Conservation (phyloP, 2,888 invertebrate genomes). For the Agonopterix arenella region DNA sequence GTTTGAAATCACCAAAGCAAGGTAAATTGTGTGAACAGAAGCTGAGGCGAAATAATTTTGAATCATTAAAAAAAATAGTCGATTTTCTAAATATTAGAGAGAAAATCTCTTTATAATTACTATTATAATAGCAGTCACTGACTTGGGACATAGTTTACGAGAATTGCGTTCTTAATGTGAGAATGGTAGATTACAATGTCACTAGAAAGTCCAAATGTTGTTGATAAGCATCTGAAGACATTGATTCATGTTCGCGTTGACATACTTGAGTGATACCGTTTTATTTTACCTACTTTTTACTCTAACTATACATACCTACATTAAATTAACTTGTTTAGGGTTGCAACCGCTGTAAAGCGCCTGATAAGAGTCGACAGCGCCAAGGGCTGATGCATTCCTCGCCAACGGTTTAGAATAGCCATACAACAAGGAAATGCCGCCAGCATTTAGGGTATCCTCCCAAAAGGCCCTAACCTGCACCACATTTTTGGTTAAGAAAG, state of each 20-base stretch:
- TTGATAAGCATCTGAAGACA: constrained; percentile 3
- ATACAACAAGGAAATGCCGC: no score
- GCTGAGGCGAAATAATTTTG: constrained; percentile 1
- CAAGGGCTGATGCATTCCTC: no score
- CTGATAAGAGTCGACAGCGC: no score
- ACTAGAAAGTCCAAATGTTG: constrained; percentile 8
- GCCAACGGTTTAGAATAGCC: no score
- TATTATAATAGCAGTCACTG: constrained; percentile 3
- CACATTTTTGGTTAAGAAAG: no score
- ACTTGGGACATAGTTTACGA: constrained; percentile 1
- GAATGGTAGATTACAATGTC: constrained; percentile 6
- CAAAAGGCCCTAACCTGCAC: no score
- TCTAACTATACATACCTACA: no score
- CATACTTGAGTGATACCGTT: background rate
- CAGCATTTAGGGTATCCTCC: no score
- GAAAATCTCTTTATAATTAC: constrained; percentile 13
- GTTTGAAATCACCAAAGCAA: constrained; percentile 7
- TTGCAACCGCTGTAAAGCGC: no score
- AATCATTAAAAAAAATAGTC: constrained; percentile 7
- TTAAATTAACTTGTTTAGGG: no score
- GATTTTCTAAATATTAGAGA: constrained; percentile 10
- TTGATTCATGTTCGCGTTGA: constrained; percentile 5
- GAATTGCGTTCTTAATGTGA: constrained; percentile 6
- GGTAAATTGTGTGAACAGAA: constrained; percentile 11
- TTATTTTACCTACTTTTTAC: no score